Conservation (phyloP, 2,113 vertebrate genomes). For the Brachionichthys hirsutus region DNA sequence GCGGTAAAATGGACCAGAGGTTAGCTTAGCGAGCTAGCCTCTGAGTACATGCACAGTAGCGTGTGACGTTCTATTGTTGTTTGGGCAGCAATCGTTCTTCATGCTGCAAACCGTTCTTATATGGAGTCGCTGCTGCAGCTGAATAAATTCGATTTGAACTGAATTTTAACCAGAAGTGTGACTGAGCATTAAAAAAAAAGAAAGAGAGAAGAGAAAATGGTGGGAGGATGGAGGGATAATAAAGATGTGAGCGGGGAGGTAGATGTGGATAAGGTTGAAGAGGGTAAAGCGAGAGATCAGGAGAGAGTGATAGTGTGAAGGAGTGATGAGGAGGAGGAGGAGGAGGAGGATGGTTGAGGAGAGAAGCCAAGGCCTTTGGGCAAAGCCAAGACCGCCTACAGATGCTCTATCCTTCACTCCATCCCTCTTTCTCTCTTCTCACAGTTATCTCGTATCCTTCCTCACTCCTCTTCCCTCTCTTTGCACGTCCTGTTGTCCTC, state of each 20-base stretch:
- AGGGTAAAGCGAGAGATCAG: constrained; percentile 22
- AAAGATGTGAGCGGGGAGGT: constrained; percentile 20
- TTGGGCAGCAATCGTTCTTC: background rate
- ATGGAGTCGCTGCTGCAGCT: background rate
- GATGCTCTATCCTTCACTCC: constrained; percentile 49
- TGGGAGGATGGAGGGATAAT: constrained; percentile 2
- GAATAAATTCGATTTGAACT: background rate
- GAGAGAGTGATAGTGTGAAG: constrained; percentile 37
- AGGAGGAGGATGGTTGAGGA: constrained; percentile 46
- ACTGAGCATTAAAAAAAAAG: background rate
- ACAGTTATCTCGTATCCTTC: constrained; percentile 13
- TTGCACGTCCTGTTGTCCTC: background rate
- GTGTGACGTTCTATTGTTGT: no score
- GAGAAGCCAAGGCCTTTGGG: constrained; percentile 66
- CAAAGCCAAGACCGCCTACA: constrained; percentile 71
- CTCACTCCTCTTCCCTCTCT: background rate
- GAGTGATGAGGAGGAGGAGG: constrained; percentile 31
- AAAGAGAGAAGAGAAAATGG: constrained; percentile 1
- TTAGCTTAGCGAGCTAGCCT: no score
- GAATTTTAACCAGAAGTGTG: constrained; percentile 8
- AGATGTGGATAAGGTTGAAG: constrained; percentile 31
- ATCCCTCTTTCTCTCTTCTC: constrained; percentile 19
- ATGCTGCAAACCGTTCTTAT: background rate
- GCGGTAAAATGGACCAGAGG: background rate
- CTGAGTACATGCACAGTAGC: no score